Percentiles rank a stretch among this genome's conserved stretches.
phyloP scores from a whole-genome alignment of 2,113 vertebrate species.

The Tetrao urogallus region DNA sequence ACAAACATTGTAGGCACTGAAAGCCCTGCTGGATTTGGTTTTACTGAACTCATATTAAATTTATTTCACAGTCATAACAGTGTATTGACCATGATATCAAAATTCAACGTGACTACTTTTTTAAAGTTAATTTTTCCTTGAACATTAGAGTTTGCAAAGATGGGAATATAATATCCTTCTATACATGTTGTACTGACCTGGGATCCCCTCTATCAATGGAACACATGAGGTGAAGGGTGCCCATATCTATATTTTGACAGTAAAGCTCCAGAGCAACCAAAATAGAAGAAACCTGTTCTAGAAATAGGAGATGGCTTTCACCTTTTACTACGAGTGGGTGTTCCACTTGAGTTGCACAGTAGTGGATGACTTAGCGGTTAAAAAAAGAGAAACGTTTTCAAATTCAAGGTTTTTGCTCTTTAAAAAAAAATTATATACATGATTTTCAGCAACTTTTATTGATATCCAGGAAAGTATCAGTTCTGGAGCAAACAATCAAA shows the following conservation, averaged over 20 bases:
- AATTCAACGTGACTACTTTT: constrained; percentile 31
- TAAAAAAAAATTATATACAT: constrained; percentile 42
- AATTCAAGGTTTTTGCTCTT: constrained; percentile 48
- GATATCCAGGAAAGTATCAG: constrained; percentile 12
- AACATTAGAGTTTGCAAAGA: background rate
- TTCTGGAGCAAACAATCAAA: constrained; percentile 23
- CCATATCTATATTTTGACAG: constrained; percentile 65
- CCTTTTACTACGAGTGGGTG: constrained; percentile 73
- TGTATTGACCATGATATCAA: background rate
- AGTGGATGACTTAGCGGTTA: constrained; percentile 51
- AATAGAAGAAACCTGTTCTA: constrained; percentile 62
- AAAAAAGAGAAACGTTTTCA: background rate
- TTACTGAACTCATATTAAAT: background rate
- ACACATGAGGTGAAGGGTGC: background rate
- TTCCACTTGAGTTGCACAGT: constrained; percentile 70
- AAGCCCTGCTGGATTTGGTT: background rate
- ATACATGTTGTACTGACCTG: background rate
- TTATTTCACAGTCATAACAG: constrained; percentile 14
- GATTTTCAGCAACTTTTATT: constrained; percentile 34
- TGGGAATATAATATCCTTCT: background rate
- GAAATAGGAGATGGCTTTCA: constrained; percentile 65
- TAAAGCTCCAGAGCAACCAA: constrained; percentile 64
- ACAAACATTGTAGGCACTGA: background rate
- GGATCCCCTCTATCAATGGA: background rate
- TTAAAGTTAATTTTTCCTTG: constrained; percentile 18